Base-by-base conservation (phyloP, 2,888 invertebrate genomes). In the Nebria salina region DNA sequence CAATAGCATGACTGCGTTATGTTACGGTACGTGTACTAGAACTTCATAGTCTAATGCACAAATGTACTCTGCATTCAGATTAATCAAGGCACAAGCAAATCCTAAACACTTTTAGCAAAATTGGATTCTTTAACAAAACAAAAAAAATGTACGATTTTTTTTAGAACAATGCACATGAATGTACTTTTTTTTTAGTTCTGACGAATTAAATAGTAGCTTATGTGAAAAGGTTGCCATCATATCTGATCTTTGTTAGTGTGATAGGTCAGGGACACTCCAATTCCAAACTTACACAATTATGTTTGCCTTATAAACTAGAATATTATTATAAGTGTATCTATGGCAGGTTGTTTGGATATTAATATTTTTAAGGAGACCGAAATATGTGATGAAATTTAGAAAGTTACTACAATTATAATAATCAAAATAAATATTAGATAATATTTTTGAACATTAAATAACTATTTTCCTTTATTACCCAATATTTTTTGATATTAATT, bases 31-130 rank as follows among this genome's bases (percentile, higher is more conserved):
- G 34, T 34, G 34, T 34, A 34, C 34, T 0, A 2, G 34, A 2
- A 34, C 1, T 34, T 34, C 34, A 34, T 34, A 34, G 34, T 34
- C 34, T 34, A 8, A 66, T 13, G 66, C 66, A 13, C 15, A 66
- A 66, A 66, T 20, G 25, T 66, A n/a, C 66, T 8, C n/a, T 65
- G 65, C 15, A 66, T 66, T 66, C 11, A 66, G 25, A 66, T 66
- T 66, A 66, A 66, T 66, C 66, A 66, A 66, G 25, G 25, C 15
- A 13, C 1, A 66, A 25, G n/a, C 9, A 66, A 66, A 66, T 20
- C 25, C 15, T 11, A 66, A 9, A 66, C 13, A 66, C 66, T 66
- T 66, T 66, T 66, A 66, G 13, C 25, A 25, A 66, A 66, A 66
- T 66, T 66, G 66, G 66, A 66, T 20, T 66, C 25, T 66, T 66